Conservation (phyloP, 2,888 invertebrate species). For the Muschampia plurimacula region DNA sequence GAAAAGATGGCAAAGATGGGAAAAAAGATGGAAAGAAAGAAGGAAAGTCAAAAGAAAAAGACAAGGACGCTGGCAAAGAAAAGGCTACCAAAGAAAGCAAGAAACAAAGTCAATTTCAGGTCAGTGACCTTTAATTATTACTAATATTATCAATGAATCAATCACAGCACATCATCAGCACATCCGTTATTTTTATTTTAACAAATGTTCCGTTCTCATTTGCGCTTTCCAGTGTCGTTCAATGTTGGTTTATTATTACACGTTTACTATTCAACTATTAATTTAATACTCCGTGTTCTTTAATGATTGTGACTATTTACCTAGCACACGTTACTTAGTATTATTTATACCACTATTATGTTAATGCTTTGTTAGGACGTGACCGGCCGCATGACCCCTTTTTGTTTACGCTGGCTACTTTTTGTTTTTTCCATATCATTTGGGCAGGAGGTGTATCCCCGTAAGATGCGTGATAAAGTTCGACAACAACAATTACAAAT, state of each 20-base stretch:
- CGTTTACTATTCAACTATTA: constrained; percentile 58
- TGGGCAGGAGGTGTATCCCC: constrained; percentile 92
- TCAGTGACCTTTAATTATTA: constrained; percentile 57
- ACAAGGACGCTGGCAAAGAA: constrained; percentile 86
- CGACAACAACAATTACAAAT: constrained; percentile 88
- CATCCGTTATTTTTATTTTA: constrained; percentile 75
- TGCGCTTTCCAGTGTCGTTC: constrained; percentile 74
- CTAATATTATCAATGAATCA: constrained; percentile 3
- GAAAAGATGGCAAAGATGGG: constrained; percentile 79
- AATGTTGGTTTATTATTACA: constrained; percentile 77
- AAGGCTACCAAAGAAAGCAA: constrained; percentile 85
- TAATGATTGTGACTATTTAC: constrained; percentile 56
- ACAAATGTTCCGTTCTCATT: constrained; percentile 57
- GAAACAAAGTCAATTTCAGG: constrained; percentile 89
- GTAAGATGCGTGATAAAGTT: constrained; percentile 93
- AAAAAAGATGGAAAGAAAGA: constrained; percentile 86
- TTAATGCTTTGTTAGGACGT: constrained; percentile 69
- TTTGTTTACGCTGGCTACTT: constrained; percentile 84
- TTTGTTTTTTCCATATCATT: constrained; percentile 86
- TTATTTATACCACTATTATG: constrained; percentile 53
- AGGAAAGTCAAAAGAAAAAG: constrained; percentile 86
- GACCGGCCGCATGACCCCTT: constrained; percentile 78
- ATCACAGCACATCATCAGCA: constrained; percentile 63
- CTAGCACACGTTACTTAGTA: constrained; percentile 58
- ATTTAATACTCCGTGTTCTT: constrained; percentile 46